Percentiles rank a stretch among this genome's conserved stretches.
Conservation (phyloP, 2,113 vertebrate genomes). For the Brachionichthys hirsutus region DNA sequence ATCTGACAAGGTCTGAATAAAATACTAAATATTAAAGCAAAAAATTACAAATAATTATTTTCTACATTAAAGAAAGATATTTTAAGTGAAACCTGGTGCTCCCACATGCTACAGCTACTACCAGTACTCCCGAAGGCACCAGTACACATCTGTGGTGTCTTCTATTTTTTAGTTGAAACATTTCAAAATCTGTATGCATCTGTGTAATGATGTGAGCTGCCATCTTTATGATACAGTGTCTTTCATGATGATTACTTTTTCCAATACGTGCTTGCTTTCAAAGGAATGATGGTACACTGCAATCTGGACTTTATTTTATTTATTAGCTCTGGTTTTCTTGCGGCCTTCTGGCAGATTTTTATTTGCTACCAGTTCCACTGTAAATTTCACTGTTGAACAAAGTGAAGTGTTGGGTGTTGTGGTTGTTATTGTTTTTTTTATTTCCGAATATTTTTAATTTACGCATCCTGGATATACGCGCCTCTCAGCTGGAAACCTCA, state of each 20-base stretch:
- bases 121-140: slow-evolving; percentile 23
- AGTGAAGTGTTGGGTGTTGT: slow-evolving; percentile 77
- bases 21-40: slow-evolving; percentile 10
- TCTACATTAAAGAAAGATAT: slow-evolving; percentile 29
- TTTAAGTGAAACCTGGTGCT: slow-evolving; percentile 48
- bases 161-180: slow-evolving; percentile 21
- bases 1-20: slow-evolving; percentile 15
- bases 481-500: slow-evolving; percentile 72
- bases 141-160: slow-evolving; percentile 26
- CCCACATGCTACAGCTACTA: slow-evolving; percentile 30
- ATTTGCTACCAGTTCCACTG: slow-evolving; percentile 64
- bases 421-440: slow-evolving; percentile 76
- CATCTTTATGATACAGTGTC: slow-evolving; percentile 23
- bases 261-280: slow-evolving; percentile 39
- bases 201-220: slow-evolving; percentile 30
- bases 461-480: slow-evolving; percentile 67
- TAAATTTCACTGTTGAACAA: slow-evolving; percentile 74
- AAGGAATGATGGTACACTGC: slow-evolving; percentile 30
- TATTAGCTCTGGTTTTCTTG: slow-evolving; percentile 34
- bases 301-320: slow-evolving; percentile 54
- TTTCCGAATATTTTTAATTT: slow-evolving; percentile 71
- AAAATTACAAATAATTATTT: slow-evolving; percentile 15
- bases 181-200: slow-evolving; percentile 20
- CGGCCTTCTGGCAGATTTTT: slow-evolving; percentile 46
- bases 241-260: slow-evolving; percentile 22